These are phyloP conservation scores for Mythimna vitellina DNA, from an alignment of 2,888 invertebrate genomes.

Conservation along the genomic window DNA sequence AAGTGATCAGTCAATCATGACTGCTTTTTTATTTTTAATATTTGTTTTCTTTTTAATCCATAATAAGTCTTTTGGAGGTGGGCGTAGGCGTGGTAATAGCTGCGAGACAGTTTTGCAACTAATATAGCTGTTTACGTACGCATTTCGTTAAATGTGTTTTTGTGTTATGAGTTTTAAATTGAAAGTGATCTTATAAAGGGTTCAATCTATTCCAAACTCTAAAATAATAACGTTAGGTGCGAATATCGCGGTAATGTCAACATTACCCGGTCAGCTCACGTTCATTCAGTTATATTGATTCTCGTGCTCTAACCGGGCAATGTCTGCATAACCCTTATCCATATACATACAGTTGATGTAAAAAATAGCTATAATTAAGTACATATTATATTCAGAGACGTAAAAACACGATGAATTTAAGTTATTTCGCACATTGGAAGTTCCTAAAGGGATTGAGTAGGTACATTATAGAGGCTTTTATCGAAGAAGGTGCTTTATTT, in stretches of 20 bases:
- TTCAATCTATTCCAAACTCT: slow-evolving; percentile 37
- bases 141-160: no score
- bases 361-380: slow-evolving; percentile 31
- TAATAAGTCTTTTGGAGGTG: no score
- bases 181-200: background rate
- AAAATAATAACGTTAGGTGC: slow-evolving; percentile 36
- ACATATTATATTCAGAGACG: slow-evolving; percentile 35
- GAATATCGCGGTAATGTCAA: slow-evolving; percentile 11
- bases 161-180: background rate
- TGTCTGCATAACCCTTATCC: slow-evolving; percentile 17
- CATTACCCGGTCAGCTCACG: slow-evolving; percentile 21
- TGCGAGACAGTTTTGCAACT: background rate
- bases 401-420: slow-evolving; percentile 20
- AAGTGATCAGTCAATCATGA: no score
- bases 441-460: slow-evolving; percentile 78
- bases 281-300: slow-evolving; percentile 56
- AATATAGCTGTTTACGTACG: background rate
- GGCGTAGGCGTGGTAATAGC: no score
- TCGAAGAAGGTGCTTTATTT: slow-evolving; percentile 58
- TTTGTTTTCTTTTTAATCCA: no score
- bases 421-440: slow-evolving; percentile 73
- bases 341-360: slow-evolving; percentile 31
- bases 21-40: no score
- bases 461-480: slow-evolving; percentile 28
- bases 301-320: slow-evolving; percentile 23